Conservation (phyloP, 1,140 invertebrate genomes). For the Anagrus nilaparvatae region DNA sequence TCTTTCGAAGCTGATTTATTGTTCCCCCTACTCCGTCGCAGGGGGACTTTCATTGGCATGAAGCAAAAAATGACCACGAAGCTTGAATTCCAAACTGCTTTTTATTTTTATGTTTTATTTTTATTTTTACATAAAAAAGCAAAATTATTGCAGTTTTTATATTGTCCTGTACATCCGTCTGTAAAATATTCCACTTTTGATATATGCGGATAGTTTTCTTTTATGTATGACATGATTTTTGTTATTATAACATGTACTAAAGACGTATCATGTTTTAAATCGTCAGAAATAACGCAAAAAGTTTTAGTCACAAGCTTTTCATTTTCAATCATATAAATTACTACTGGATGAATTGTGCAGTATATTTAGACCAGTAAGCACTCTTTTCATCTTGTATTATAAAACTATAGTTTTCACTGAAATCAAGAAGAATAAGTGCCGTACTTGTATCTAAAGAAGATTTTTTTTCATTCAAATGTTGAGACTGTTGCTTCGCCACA, state of each 20-base stretch:
- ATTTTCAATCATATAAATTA: constrained; percentile 5
- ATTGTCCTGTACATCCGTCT: background rate
- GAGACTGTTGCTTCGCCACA: constrained; percentile 9
- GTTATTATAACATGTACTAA: background rate
- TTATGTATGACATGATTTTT: background rate
- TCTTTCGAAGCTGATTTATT: background rate
- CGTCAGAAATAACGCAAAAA: background rate
- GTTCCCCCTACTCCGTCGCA: background rate
- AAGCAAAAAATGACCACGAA: background rate
- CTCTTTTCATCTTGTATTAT: constrained; percentile 11
- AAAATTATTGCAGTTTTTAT: background rate
- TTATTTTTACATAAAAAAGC: background rate
- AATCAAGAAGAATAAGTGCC: constrained; percentile 11
- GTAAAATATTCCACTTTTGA: background rate
- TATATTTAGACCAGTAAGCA: constrained; percentile 11
- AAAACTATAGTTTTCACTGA: constrained; percentile 13
- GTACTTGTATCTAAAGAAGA: background rate
- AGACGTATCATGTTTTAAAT: background rate
- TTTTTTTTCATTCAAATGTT: constrained; percentile 8
- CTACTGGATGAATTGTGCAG: constrained; percentile 12
- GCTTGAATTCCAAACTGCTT: background rate
- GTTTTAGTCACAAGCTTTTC: constrained; percentile 5
- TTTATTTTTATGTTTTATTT: no score
- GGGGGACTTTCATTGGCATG: background rate
- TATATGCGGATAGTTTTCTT: background rate